Conservation (phyloP, 2,888 invertebrate genomes). For the Hydraecia micacea region DNA sequence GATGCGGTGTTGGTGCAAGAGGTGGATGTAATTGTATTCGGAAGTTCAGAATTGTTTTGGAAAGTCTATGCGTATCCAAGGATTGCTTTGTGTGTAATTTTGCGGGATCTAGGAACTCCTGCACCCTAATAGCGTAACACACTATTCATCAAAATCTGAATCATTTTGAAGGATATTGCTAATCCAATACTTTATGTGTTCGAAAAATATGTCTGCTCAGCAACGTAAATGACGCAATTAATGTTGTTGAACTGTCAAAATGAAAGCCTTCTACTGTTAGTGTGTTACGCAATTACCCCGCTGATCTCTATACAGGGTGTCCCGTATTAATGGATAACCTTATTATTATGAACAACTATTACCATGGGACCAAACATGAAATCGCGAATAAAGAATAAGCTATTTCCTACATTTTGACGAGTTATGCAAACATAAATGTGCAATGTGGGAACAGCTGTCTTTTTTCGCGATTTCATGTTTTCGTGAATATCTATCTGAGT, state of each 20-base stretch:
- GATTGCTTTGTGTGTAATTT: background rate
- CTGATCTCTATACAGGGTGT: background rate
- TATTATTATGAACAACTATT: too few relatives aligned
- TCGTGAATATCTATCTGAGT: background rate
- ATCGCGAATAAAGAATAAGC: too few relatives aligned
- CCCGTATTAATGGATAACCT: too few relatives aligned
- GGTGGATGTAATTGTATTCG: background rate
- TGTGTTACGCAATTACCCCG: background rate
- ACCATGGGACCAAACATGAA: too few relatives aligned
- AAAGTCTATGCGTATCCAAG: background rate
- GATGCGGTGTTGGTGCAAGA: slow-evolving; percentile 17
- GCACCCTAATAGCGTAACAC: background rate
- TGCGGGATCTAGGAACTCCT: background rate
- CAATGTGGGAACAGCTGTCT: too few relatives aligned
- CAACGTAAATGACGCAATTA: too few relatives aligned
- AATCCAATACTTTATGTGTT: background rate
- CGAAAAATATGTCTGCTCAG: background rate
- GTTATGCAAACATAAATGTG: too few relatives aligned
- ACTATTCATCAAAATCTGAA: background rate
- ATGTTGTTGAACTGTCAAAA: too few relatives aligned
- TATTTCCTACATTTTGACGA: too few relatives aligned
- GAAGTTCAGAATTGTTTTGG: background rate
- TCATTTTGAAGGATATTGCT: background rate
- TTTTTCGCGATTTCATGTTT: too few relatives aligned
- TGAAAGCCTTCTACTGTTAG: too few relatives aligned